phyloP scores from a whole-genome alignment of 2,113 vertebrate genomes.

The Thymallus thymallus region DNA sequence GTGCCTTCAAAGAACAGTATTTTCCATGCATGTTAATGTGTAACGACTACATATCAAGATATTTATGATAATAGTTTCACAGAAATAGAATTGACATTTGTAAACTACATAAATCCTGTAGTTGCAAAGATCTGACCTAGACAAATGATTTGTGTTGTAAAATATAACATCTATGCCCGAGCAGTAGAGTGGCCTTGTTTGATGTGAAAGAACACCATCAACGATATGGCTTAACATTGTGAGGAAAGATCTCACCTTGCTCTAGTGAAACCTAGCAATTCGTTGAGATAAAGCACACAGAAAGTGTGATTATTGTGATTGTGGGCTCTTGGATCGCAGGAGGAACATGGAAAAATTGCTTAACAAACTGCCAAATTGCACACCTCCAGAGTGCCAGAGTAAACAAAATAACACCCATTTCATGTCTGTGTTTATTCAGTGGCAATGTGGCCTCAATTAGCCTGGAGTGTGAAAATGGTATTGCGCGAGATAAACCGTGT shows the following conservation, averaged over 20 bases:
- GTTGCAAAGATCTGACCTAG: not conserved
- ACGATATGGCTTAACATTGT: not conserved
- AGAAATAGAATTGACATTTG: not conserved
- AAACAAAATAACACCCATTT: slow-evolving; percentile 60
- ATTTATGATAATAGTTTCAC: not conserved
- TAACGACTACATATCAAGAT: not conserved
- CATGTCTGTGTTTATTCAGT: slow-evolving; percentile 64
- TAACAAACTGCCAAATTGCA: slow-evolving; percentile 70
- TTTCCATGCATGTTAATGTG: not conserved
- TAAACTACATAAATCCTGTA: not conserved
- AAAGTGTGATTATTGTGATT: slow-evolving; percentile 57
- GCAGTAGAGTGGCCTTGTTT: not conserved
- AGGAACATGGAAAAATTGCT: slow-evolving; percentile 59
- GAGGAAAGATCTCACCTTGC: slow-evolving; percentile 26
- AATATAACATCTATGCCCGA: not conserved
- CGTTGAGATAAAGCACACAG: slow-evolving; percentile 55
- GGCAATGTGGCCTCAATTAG: slow-evolving; percentile 61
- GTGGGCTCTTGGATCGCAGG: slow-evolving; percentile 53
- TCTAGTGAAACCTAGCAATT: slow-evolving; percentile 36
- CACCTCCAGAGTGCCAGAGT: slow-evolving; percentile 63
- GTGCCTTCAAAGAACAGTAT: not conserved
- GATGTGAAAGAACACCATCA: slow-evolving; percentile 22
- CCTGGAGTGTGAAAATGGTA: slow-evolving; percentile 56
- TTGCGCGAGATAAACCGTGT: slow-evolving; percentile 50
- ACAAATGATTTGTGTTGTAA: not conserved